Base-by-base conservation (phyloP, 2,797 vertebrate genomes). In the Harpagifer antarcticus region DNA sequence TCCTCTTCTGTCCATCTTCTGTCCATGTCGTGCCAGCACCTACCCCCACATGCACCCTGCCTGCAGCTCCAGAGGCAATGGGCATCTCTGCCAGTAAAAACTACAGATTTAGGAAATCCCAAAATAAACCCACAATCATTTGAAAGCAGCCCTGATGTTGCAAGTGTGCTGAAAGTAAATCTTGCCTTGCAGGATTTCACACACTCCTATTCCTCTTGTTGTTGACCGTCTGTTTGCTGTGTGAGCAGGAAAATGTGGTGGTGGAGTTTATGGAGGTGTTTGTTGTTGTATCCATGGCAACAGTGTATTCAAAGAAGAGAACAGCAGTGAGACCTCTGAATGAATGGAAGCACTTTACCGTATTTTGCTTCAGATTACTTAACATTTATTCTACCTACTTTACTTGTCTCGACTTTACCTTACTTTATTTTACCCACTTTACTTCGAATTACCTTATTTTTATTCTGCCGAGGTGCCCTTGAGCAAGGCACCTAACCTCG, bases 271-370 rank as follows among this genome's bases (percentile, higher is more conserved):
- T 74, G 72, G 74, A 50, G 40, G 19, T 75, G 86, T 91, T 91
- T 95, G 94, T 94, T 94, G 81, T 85, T 69, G 89, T 92, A 68
- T 84, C 93, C 90, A 71, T 88, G 81, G 91, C 61, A 91, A 94
- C 93, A 13, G 64, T 61, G 70, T 49, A 37, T 43, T n/a, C 61
- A 83, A 82, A 74, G 74, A 82, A 77, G 61, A 58, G 66, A 78
- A 15, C 37, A 59, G 53, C 42, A 63, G 60, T 15, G 64, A 47
- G 70, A 72, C 48, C 72, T 71, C 45, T 16, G 63, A 75, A 59
- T 64, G 67, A 57, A 72, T 63, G 52, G 42, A 55, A 33, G 16
- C 12, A 56, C 52, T 37, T 37, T 50, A 64, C 31, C 17, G 44
- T 43, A 37, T 45, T 15, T 47, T 33, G 8, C 19, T 43, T 13